Base-by-base conservation (phyloP, 2,888 invertebrate genomes). In the Litoditis marina region DNA sequence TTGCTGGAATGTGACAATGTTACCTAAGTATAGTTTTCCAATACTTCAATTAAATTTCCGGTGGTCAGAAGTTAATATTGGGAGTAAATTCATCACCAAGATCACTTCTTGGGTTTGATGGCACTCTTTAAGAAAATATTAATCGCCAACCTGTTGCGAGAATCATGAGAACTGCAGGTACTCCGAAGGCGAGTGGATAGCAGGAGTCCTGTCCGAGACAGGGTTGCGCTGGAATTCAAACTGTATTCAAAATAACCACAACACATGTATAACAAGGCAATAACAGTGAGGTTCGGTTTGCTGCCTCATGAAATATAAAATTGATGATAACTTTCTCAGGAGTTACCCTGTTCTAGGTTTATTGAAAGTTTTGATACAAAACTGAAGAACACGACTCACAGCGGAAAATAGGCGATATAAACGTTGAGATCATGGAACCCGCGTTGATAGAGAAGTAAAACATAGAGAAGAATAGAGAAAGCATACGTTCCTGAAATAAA, bases 371-470 rank as follows among this genome's bases (percentile, higher is more conserved):
- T 49, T 36, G 22, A n/a, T 25, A 52, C 42, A 63, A 44, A 63
- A 39, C 54, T 32, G 32, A 51, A 0, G 6, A n/a, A 34, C 22
- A 4, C 28, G 27, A 63, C 57, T 42, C 25, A 86, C 85, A 89
- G 79, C 94, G 88, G 25, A 95, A 85, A 56, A 93, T 88, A 0
- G 95, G 95, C 0, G 94, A 93, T 1, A 94, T 81, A 71, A 91
- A 89, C 0, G 91, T 92, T 0, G 94, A 92, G 60, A 94, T 87
- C 68, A 93, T 87, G 73, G 92, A 92, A 16, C 94, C 94, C 42
- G 85, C 81, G 84, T 94, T 95, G 81, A 95, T 94, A 53, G 92
- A 87, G 82, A 94, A 92, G 86, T 95, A 95, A 84, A 94, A 95
- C 3, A 94, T 85, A 0, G 94, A 94, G 86, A 95, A 95, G 86